phyloP scores from a whole-genome alignment of 2,113 vertebrate genomes.

The Dicentrarchus labrax region DNA sequence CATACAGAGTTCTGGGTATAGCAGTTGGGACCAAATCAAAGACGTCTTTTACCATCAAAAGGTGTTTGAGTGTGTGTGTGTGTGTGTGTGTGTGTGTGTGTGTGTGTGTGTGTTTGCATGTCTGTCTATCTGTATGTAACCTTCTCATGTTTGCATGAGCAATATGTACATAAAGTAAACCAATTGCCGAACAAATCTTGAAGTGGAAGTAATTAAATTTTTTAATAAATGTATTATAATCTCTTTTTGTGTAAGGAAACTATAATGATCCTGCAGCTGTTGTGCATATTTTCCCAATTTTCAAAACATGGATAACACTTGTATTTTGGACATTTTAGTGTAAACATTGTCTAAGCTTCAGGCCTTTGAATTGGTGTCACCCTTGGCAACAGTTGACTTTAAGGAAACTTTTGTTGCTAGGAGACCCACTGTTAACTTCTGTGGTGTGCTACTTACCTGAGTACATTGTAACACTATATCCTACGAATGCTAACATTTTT shows the following conservation, averaged over 20 bases:
- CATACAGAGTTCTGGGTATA: constrained; percentile 70
- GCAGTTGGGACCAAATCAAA: constrained; percentile 70
- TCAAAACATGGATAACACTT: not conserved
- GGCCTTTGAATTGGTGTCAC: not conserved
- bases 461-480: no score
- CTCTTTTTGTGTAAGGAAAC: not conserved
- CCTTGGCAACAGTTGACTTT: not conserved
- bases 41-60: constrained; percentile 67
- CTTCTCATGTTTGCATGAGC: constrained; percentile 6
- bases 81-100: not conserved
- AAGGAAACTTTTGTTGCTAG: not conserved
- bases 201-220: not conserved
- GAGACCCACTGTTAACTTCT: not conserved
- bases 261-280: not conserved
- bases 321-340: not conserved
- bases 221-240: not conserved
- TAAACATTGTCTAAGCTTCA: not conserved
- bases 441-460: not conserved
- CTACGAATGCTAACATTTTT: not conserved
- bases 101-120: not conserved
- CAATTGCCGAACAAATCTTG: not conserved
- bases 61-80: constrained; percentile 19
- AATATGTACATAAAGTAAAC: not conserved
- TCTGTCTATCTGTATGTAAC: not conserved
- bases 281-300: not conserved